Evolutionary conservation across 2,113 vertebrate species (phyloP), one percentile per base, ranked within the genome.

Genomic region (Cranoglanis bouderius): DNA sequence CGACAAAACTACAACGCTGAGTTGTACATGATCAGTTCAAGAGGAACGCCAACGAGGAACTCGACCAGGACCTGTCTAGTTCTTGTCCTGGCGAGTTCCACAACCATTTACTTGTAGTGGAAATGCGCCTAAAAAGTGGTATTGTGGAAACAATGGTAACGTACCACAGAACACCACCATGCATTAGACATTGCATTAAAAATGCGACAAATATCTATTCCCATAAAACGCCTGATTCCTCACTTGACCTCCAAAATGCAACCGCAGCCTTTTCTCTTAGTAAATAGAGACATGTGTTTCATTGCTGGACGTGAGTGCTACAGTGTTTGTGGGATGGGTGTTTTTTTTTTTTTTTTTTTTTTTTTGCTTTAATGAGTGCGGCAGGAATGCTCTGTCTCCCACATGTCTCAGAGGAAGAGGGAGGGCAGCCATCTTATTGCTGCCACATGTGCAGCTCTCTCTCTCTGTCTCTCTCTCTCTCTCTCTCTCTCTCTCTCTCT

Each of bases 371-470:
- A 96, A 95, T 95, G 95, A 95, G 93, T 92, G 93, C 91, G 78
- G 91, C 92, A 94, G 94, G 95, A 95, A 95, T 95, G 94, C 93
- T 92, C 92, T 94, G 94, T 95, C 94, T 95, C 95, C 95, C 95
- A 96, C 95, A 95, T 95, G 95, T 95, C 94, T 95, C 90, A 72
- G 10, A 46, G 91, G 49, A 61, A 85, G 88, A 84, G 87, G 93
- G 93, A 94, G 93, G 92, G 93, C 92, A 91, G 92, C 93, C 91
- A 89, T 93, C 93, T 96, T 96, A 96, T 96, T 96, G 93, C 93
- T 95, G 94, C 96, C 96, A 96, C 95, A 96, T 95, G 96, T 95
- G 93, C 89, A 91, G 91, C 91, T 29, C 53, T 10, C 53, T 74
- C 89, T 85, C 77, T 82, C 46, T 4, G n/a, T 32, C 75, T 81